Evolutionary conservation across 2,888 invertebrate species (phyloP).

Genomic region (Ashinkailepas kermadecensis): DNA sequence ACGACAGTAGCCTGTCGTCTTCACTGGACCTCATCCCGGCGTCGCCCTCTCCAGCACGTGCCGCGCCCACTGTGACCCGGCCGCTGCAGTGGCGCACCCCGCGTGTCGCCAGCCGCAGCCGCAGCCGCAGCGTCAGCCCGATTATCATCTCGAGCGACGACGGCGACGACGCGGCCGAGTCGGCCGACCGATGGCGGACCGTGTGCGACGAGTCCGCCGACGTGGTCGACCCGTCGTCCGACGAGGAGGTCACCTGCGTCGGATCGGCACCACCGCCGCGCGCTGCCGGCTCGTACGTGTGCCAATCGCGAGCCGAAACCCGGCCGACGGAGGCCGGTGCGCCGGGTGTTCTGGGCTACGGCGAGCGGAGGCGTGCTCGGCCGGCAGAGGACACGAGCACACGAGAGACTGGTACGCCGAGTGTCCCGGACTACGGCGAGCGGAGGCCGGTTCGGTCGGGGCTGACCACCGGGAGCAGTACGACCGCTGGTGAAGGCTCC

Average conservation of each 20-base stretch:
- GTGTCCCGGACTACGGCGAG: too few species aligned
- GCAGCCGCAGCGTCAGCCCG: background rate
- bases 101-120: background rate
- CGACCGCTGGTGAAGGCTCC: too few species aligned
- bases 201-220: background rate
- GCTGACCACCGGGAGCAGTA: too few species aligned
- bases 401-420: too few species aligned
- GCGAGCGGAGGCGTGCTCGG: too few species aligned
- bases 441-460: too few species aligned
- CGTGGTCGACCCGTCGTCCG: background rate
- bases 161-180: background rate
- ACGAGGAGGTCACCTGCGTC: background rate
- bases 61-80: constrained; percentile 25
- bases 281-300: too few species aligned
- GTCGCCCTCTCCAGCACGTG: background rate
- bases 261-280: too few species aligned
- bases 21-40: background rate
- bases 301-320: too few species aligned
- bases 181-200: background rate
- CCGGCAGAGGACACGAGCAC: too few species aligned
- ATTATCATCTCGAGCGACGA: background rate
- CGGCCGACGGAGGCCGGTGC: too few species aligned
- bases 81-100: constrained; percentile 20
- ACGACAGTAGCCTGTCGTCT: background rate
- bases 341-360: too few species aligned